Evolutionary conservation across 2,797 vertebrate species (phyloP).

Genomic region (Vireo griseus): DNA sequence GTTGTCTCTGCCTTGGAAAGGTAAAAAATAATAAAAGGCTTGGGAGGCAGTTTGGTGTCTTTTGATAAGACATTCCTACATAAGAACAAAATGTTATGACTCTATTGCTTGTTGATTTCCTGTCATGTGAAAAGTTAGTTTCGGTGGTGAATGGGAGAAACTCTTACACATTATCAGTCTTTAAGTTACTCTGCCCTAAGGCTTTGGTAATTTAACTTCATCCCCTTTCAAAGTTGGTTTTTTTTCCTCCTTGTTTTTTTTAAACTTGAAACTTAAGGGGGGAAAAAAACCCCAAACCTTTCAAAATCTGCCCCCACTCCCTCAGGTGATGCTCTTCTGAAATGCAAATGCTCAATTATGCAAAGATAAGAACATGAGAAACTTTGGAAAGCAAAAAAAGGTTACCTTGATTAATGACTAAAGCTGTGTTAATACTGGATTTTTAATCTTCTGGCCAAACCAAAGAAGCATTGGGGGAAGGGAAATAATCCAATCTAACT

Average conservation of each 20-base stretch:
- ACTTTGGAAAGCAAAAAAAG: constrained; percentile 45
- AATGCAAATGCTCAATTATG: constrained; percentile 62
- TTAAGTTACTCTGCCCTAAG: constrained; percentile 26
- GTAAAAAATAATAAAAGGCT: background rate
- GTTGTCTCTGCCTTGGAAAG: background rate
- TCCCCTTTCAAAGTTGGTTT: background rate
- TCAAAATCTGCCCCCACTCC: constrained; percentile 16
- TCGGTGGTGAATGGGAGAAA: constrained; percentile 34
- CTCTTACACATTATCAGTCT: background rate
- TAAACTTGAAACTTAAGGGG: background rate
- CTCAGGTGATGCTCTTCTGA: constrained; percentile 58
- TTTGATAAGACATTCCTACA: background rate
- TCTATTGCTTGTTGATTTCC: constrained; percentile 22
- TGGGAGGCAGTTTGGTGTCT: background rate
- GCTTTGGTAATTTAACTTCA: constrained; percentile 41
- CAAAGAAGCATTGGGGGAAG: background rate
- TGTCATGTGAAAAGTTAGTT: constrained; percentile 21
- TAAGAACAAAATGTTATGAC: background rate
- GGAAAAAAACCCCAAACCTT: background rate
- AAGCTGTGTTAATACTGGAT: constrained; percentile 32
- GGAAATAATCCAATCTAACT: background rate
- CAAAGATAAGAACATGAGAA: constrained; percentile 62
- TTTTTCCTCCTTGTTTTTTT: background rate
- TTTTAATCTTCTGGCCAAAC: constrained; percentile 34
- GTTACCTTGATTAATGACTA: constrained; percentile 54